Evolutionary conservation across 2,113 vertebrate genomes (phyloP).

Genomic region (Zosterops lateralis): DNA sequence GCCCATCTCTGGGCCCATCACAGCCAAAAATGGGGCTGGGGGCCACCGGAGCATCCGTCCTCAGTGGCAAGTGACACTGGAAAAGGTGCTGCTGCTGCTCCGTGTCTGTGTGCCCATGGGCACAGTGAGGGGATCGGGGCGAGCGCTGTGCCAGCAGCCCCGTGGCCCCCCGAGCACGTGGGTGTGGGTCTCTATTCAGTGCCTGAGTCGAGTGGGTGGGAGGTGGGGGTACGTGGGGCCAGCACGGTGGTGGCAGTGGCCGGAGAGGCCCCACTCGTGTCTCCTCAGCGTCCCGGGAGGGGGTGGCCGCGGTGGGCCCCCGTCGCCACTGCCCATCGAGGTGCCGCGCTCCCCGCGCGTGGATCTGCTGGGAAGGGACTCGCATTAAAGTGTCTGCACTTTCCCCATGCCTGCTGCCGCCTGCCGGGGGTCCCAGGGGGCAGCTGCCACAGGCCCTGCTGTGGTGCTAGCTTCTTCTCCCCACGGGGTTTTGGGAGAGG

Average conservation of each 20-base stretch:
- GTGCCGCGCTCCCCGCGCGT: background rate
- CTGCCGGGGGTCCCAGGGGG: background rate
- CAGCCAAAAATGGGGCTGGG: background rate
- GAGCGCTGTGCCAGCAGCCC: background rate
- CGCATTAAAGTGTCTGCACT: conserved; percentile 51
- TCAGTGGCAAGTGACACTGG: background rate
- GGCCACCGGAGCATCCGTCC: background rate
- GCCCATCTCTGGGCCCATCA: background rate
- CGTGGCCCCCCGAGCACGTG: background rate
- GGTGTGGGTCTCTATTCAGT: background rate
- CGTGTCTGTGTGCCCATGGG: background rate
- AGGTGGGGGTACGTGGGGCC: background rate
- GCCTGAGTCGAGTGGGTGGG: conserved; percentile 18
- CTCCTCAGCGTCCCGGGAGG: rapidly evolving
- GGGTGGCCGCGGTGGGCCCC: rapidly evolving
- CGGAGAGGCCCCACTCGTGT: rapidly evolving
- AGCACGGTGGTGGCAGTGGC: background rate
- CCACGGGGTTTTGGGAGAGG: background rate
- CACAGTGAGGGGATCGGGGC: rapidly evolving
- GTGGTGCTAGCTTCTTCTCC: background rate
- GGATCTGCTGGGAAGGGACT: conserved; percentile 16
- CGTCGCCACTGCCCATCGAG: rapidly evolving
- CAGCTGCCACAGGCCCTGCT: background rate
- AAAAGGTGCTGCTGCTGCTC: background rate
- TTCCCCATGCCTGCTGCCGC: background rate